Evolutionary conservation across 2,797 vertebrate genomes (phyloP).

Genomic region (Chelon labrosus): DNA sequence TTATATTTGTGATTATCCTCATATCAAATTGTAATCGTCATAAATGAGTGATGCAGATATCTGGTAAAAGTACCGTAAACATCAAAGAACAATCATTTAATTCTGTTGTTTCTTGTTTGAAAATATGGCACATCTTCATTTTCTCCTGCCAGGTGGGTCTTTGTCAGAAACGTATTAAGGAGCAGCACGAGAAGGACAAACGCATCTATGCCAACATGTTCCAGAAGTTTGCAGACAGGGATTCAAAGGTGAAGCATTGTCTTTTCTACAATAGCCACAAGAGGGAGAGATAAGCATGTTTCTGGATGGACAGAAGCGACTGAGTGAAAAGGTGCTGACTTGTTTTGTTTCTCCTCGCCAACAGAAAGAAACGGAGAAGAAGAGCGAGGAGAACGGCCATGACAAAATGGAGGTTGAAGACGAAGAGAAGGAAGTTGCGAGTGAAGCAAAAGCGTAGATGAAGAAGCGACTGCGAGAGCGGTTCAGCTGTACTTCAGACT

Average conservation of each 20-base stretch:
- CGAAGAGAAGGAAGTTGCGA: constrained; percentile 55
- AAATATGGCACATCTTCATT: not conserved
- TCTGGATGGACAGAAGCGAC: not conserved
- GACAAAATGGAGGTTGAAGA: constrained; percentile 74
- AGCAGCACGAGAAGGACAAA: constrained; percentile 95
- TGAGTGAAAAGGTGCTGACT: not conserved
- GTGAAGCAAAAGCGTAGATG: constrained; percentile 63
- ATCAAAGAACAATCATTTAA: not conserved
- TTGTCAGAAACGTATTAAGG: constrained; percentile 93
- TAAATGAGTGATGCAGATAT: not conserved
- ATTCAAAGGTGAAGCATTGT: constrained; percentile 87
- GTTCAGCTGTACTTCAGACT: constrained; percentile 68
- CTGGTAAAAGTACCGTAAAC: not conserved
- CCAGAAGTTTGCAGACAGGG: constrained; percentile 93
- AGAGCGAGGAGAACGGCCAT: constrained; percentile 51
- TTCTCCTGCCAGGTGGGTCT: constrained; percentile 74
- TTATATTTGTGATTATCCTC: not conserved
- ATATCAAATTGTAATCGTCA: not conserved
- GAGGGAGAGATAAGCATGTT: constrained; percentile 30
- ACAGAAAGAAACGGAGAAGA: constrained; percentile 79
- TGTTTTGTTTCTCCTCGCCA: not conserved
- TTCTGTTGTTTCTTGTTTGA: not conserved
- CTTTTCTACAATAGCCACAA: constrained; percentile 48
- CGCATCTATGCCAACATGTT: constrained; percentile 99
- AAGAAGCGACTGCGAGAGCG: constrained; percentile 19